These are phyloP conservation scores for Drosophila lutescens DNA, from an alignment of 2,888 invertebrate species.

Conservation along the genomic window DNA sequence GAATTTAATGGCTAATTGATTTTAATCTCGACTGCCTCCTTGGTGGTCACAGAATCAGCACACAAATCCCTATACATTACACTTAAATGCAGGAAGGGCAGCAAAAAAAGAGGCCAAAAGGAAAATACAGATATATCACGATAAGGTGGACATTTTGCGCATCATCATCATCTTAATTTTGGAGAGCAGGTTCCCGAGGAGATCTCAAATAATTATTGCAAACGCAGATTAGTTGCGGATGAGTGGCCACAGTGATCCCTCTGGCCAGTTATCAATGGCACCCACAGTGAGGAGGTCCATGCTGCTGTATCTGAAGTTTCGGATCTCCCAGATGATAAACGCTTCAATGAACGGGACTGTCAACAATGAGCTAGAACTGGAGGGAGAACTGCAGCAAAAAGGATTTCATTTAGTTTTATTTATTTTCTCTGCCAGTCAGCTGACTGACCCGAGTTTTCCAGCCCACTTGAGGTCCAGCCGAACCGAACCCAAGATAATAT, in stretches of 20 bases:
- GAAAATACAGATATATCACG: conserved; percentile 52
- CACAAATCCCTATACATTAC: conserved; percentile 67
- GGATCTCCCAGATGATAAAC: conserved; percentile 63
- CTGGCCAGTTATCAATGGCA: conserved; percentile 58
- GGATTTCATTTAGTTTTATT: conserved; percentile 52
- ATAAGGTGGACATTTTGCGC: conserved; percentile 67
- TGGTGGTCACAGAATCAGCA: conserved; percentile 72
- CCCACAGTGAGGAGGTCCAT: conserved; percentile 33
- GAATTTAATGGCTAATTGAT: conserved; percentile 73
- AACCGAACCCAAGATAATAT: conserved; percentile 67
- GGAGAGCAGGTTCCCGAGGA: conserved; percentile 21
- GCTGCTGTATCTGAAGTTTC: conserved; percentile 51
- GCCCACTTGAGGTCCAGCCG: conserved; percentile 69
- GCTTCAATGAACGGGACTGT: conserved; percentile 68
- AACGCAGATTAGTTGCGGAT: conserved; percentile 67
- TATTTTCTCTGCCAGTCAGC: conserved; percentile 57
- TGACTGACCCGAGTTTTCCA: conserved; percentile 50
- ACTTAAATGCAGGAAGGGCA: conserved; percentile 28
- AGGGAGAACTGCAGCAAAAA: conserved; percentile 33
- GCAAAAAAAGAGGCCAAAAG: conserved; percentile 16
- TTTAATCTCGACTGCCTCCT: conserved; percentile 60
- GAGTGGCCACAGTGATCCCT: conserved; percentile 20
- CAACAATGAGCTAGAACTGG: conserved; percentile 54
- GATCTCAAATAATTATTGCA: conserved; percentile 63
- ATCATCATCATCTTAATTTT: conserved; percentile 64